Conservation (phyloP, 2,888 invertebrate genomes). For the Aethes cnicana region DNA sequence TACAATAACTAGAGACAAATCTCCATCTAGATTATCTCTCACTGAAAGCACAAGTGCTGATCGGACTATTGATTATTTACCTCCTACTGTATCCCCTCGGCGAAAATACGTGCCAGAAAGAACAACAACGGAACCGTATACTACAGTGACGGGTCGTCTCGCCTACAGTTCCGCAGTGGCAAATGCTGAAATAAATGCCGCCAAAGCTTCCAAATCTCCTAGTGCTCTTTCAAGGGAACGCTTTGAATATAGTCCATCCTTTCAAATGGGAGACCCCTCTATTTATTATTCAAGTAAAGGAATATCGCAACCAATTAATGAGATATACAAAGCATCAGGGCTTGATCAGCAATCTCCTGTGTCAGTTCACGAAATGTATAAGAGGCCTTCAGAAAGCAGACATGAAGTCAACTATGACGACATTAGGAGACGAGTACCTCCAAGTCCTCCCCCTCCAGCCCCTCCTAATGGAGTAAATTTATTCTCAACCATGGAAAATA, state of each 20-base stretch:
- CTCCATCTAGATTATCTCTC: conserved; percentile 84
- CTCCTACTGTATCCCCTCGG: conserved; percentile 81
- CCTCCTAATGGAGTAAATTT: conserved; percentile 85
- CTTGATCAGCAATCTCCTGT: conserved; percentile 84
- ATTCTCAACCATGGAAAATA: conserved; percentile 72
- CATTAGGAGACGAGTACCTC: conserved; percentile 76
- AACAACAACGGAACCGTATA: conserved; percentile 84
- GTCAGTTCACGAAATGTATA: conserved; percentile 85
- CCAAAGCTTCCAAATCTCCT: conserved; percentile 75
- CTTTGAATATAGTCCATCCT: conserved; percentile 81
- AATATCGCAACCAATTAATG: conserved; percentile 70
- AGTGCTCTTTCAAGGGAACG: conserved; percentile 81
- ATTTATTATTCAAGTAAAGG: conserved; percentile 68
- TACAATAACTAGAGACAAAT: conserved; percentile 75
- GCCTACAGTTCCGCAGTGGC: conserved; percentile 86
- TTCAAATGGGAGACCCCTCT: conserved; percentile 66
- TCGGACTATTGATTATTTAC: conserved; percentile 84
- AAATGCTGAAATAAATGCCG: conserved; percentile 83
- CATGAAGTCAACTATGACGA: conserved; percentile 77
- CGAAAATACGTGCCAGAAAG: conserved; percentile 81
- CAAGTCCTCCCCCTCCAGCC: conserved; percentile 92
- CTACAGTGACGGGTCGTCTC: conserved; percentile 84
- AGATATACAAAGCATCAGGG: conserved; percentile 67
- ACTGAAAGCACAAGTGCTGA: conserved; percentile 84
- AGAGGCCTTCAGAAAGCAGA: conserved; percentile 73